These are phyloP conservation scores for Helicoverpa assulta DNA, from an alignment of 2,888 invertebrate genomes.

Conservation along the genomic window DNA sequence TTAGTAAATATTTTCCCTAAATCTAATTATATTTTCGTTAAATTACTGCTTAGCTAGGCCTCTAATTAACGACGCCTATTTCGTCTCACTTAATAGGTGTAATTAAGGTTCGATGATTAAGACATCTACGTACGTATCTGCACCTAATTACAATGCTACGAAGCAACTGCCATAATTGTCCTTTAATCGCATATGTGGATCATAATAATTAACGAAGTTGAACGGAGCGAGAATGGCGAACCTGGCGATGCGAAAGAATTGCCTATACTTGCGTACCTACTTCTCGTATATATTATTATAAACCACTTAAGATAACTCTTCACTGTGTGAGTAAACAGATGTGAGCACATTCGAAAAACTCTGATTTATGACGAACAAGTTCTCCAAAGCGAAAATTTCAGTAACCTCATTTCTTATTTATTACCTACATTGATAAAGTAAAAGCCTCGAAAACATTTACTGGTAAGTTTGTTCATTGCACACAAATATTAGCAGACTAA, in stretches of 20 bases:
- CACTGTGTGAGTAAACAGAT: not conserved
- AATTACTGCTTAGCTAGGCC: conserved; percentile 33
- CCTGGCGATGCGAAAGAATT: not conserved
- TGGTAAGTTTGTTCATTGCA: not conserved
- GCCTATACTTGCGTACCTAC: not conserved
- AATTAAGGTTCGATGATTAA: conserved; percentile 37
- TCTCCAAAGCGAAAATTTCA: not conserved
- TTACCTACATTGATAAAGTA: not conserved
- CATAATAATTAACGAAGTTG: conserved; percentile 15
- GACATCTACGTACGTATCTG: conserved; percentile 7
- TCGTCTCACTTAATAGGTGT: conserved; percentile 31
- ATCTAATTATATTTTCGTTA: conserved; percentile 43
- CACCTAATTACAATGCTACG: not conserved
- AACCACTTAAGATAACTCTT: not conserved
- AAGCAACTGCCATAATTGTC: conserved; percentile 10
- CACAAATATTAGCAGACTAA: not conserved
- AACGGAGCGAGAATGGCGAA: conserved; percentile 7
- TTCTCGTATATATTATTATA: not conserved
- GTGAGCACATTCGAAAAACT: not conserved
- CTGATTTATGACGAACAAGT: conserved; percentile 1
- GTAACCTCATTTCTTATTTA: not conserved
- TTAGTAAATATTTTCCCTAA: conserved; percentile 7
- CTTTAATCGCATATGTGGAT: not conserved
- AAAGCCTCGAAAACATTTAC: not conserved
- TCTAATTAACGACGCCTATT: conserved; percentile 51